Evolutionary conservation across 1,140 invertebrate species (phyloP).

Genomic region (Galleria mellonella): DNA sequence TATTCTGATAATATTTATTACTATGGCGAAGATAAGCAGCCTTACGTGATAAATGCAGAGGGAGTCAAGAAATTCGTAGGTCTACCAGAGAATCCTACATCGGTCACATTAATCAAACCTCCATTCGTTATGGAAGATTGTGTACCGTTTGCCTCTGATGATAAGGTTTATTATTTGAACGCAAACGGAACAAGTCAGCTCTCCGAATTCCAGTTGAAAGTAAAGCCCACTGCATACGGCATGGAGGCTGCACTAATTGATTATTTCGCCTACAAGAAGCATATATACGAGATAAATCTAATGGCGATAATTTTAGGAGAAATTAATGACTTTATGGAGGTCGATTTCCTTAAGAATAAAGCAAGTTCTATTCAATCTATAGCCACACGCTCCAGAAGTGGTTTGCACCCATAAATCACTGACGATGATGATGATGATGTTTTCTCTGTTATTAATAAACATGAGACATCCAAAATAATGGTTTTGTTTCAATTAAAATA

Average conservation of each 20-base stretch:
- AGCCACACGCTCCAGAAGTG: too few species aligned
- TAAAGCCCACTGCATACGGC: conserved; percentile 33
- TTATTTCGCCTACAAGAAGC: conserved; percentile 42
- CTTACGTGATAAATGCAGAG: conserved; percentile 20
- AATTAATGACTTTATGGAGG: not conserved
- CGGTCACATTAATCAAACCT: conserved; percentile 26
- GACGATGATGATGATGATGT: too few species aligned
- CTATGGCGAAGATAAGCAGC: conserved; percentile 29
- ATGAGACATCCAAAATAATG: too few species aligned
- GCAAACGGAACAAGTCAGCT: conserved; percentile 28
- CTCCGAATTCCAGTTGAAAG: conserved; percentile 16
- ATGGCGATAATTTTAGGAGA: conserved; percentile 15
- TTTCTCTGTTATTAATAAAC: too few species aligned
- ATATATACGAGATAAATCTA: conserved; percentile 50
- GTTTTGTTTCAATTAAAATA: too few species aligned
- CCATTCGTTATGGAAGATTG: conserved; percentile 31
- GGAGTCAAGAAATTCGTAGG: conserved; percentile 29
- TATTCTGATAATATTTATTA: conserved; percentile 39
- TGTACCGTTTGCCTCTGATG: conserved; percentile 22
- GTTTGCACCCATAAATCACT: too few species aligned
- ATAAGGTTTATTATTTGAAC: conserved; percentile 22
- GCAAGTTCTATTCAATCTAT: too few species aligned
- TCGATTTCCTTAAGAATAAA: too few species aligned
- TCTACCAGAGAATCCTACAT: conserved; percentile 20
- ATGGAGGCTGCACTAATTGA: conserved; percentile 35